phyloP scores from a whole-genome alignment of 1,140 invertebrate genomes.

The Dendroctonus ponderosae region DNA sequence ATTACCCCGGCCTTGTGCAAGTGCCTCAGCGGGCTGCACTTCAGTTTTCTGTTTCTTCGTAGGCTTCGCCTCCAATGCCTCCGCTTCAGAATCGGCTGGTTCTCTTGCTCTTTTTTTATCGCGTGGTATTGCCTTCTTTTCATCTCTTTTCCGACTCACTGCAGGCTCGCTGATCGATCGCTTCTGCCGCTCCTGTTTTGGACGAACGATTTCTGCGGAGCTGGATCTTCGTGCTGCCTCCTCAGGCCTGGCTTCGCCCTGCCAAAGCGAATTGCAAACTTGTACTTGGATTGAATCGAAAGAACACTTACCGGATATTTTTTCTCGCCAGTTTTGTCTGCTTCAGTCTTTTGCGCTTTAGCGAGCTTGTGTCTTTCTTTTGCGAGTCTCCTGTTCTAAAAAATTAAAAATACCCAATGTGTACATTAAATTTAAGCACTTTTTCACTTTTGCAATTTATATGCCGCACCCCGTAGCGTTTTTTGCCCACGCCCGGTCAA shows the following conservation, averaged over 20 bases:
- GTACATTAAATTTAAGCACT: background rate
- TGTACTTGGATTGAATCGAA: too few species aligned
- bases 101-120: constrained; percentile 4
- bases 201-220: background rate
- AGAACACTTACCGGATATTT: background rate
- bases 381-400: constrained; percentile 3
- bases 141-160: background rate
- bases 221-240: background rate
- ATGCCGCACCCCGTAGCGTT: too few species aligned
- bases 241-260: background rate
- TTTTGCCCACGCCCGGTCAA: too few species aligned
- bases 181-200: constrained; percentile 15
- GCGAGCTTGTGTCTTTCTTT: constrained; percentile 12
- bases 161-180: constrained; percentile 1
- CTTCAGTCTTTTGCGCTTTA: constrained; percentile 10
- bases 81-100: background rate
- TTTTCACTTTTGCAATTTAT: too few species aligned
- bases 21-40: too few species aligned
- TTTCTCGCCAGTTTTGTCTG: too few species aligned
- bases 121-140: background rate
- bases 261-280: too few species aligned
- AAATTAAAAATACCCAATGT: constrained; percentile 1
- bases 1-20: too few species aligned
- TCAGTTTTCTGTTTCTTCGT: too few species aligned
- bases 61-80: too few species aligned